Conservation (phyloP, 2,888 invertebrate species). For the Caenorhabditis becei region DNA sequence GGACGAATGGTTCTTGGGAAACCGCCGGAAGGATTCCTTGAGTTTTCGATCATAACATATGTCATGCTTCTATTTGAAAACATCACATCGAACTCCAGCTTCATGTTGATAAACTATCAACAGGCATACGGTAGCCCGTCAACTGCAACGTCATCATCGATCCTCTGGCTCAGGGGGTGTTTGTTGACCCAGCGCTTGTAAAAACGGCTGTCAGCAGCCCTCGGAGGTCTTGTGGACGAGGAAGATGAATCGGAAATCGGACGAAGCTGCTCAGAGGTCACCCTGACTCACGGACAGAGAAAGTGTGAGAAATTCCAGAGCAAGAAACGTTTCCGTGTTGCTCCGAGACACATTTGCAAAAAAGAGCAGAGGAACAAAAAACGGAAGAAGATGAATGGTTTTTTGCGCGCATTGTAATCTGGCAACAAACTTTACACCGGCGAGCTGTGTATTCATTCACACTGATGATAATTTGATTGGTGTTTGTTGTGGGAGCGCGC, state of each 20-base stretch:
- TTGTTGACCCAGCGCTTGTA: constrained; percentile 56
- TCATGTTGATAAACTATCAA: background rate
- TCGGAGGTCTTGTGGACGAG: background rate
- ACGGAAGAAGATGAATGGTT: constrained; percentile 6
- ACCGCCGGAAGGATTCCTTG: too few species aligned
- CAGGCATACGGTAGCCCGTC: constrained; percentile 40
- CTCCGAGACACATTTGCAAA: background rate
- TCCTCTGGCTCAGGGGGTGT: constrained; percentile 35
- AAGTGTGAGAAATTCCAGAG: background rate
- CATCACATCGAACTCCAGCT: constrained; percentile 3
- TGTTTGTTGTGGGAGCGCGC: constrained; percentile 33
- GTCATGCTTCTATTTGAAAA: background rate
- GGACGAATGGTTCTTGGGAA: too few species aligned
- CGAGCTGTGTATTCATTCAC: constrained; percentile 33
- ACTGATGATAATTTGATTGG: constrained; percentile 55
- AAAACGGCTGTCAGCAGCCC: constrained; percentile 56
- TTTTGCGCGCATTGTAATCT: constrained; percentile 46
- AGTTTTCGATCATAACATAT: too few species aligned
- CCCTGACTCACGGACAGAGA: background rate
- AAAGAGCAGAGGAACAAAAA: background rate
- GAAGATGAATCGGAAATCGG: constrained; percentile 41
- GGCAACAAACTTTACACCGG: constrained; percentile 27
- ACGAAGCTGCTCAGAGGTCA: background rate
- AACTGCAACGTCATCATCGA: constrained; percentile 50
- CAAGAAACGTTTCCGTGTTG: too few species aligned